Conservation (phyloP, 2,113 vertebrate species). For the Cephalopholis sonnerati region DNA sequence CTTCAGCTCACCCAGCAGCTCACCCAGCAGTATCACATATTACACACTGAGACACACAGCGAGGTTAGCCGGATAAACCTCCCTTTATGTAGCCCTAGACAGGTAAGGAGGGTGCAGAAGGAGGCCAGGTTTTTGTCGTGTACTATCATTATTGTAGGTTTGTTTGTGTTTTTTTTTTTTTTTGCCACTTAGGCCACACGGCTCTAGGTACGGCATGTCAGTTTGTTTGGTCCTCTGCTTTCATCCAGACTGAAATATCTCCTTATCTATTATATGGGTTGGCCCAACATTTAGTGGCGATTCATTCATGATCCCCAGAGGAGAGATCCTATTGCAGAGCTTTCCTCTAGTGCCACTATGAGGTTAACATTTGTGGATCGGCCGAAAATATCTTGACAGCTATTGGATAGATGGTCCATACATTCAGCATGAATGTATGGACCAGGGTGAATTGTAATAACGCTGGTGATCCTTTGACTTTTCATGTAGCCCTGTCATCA, state of each 20-base stretch:
- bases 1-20: conserved; percentile 4
- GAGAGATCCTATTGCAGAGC: neutral
- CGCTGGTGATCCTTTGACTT: no score
- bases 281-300: neutral
- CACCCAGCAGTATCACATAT: conserved; percentile 19
- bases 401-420: no score
- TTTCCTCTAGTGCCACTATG: neutral
- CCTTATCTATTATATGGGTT: no score
- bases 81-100: neutral
- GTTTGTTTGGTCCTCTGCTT: no score
- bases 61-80: conserved; percentile 1
- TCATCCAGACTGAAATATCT: no score
- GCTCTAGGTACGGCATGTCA: no score
- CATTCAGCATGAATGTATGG: no score
- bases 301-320: neutral
- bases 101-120: neutral
- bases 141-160: no score
- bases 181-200: no score
- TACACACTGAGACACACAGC: conserved; percentile 25
- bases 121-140: neutral
- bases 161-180: no score
- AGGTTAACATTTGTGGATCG: neutral
- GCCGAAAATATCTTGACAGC: no score
- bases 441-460: no score
- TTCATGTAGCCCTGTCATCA: neutral